Base-by-base conservation (phyloP, 1,140 invertebrate species). In the Archivesica marissinica region DNA sequence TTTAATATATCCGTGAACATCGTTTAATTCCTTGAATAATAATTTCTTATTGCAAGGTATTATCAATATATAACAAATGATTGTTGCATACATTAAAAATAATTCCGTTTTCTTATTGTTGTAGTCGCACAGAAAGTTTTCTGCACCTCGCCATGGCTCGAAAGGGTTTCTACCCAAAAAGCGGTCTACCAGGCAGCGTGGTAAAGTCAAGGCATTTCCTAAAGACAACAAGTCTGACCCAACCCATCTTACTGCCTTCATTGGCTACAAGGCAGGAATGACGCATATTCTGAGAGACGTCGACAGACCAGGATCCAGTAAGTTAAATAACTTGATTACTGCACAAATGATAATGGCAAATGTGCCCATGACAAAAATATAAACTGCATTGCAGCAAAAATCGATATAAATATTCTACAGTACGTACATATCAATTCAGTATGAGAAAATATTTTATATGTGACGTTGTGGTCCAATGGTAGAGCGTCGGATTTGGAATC, bases 151-250 rank as follows among this genome's bases (percentile, higher is more conserved):
- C 88, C 99, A 99, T 96, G 99, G 99, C 88, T 99, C 98, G 74
- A 99, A 99, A 97, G 99, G 98, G 90, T 99, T 99, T 96, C 97
- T 99, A 94, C 99, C 99, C 90, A 99, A 99, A 95, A 99, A 99
- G 95, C 96, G 99, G 89, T 97, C 97, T 82, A 96, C 96, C 86
- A 96, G 98, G 93, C 98, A 99, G 96, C 97, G 98, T 95, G 99
- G 99, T 91, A 99, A 99, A 94, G 97, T 99, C 72, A 99, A 99
- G 97, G 97, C 99, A 86, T 99, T 99, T 95, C 99, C 99, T n/a
- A 99, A 98, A 93, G 99, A 99, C 96, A 98, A 99, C 93, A 95
- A 96, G 28, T 96, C 94, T 87, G 99, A 99, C 94, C 99, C 99
- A 41, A 97, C 99, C 6, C 99, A 99, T 95, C 95, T 99, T 47